Base-by-base conservation (phyloP, 2,797 vertebrate species). In the Thripadectes ignobilis region DNA sequence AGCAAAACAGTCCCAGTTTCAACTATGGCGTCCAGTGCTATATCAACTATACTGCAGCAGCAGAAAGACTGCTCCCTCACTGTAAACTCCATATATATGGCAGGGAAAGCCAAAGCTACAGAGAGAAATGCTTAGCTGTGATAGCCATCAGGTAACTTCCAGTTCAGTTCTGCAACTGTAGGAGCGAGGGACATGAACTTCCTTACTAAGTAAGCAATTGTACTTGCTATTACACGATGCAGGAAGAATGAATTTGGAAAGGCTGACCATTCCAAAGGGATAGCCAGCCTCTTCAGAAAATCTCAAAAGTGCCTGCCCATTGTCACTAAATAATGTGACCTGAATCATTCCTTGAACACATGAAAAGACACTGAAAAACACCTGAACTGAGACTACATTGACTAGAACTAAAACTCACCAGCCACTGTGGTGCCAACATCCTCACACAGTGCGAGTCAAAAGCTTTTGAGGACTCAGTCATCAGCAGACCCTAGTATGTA, bases 31-130 rank as follows among this genome's bases (percentile, higher is more conserved):
- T 66, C 45, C 32, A 41, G 48, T 36, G 22, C 59, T 69, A 29
- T 23, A 43, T 0, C 1, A 3, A 32, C 23, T 26, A 5, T 10
- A 54, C 1, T 66, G 48, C 49, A 80, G 43, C 24, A 45, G 29
- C 79, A 30, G 62, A 2, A 1, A 88, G 16, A 49, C 8, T n/a
- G 49, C 38, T 41, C 18, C 30, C 23, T 66, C 4, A 0, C 13
- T 7, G 4, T 21, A 57, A 81, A 23, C 1, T 46, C 36, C 13
- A 6, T 13, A 29, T 71, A 67, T 45, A 38, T 1, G 2, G 21
- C 29, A 75, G 19, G 39, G 17, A 87, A 82, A 76, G 74, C 13
- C 39, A 79, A 73, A 82, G 46, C 15, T 41, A 32, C 4, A 38
- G 54, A 54, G 14, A 83, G 29, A 80, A 84, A 72, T 22, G 14